phyloP scores from a whole-genome alignment of 37 sponge, comb jelly and placozoan species.

The Tethya wilhelma region DNA sequence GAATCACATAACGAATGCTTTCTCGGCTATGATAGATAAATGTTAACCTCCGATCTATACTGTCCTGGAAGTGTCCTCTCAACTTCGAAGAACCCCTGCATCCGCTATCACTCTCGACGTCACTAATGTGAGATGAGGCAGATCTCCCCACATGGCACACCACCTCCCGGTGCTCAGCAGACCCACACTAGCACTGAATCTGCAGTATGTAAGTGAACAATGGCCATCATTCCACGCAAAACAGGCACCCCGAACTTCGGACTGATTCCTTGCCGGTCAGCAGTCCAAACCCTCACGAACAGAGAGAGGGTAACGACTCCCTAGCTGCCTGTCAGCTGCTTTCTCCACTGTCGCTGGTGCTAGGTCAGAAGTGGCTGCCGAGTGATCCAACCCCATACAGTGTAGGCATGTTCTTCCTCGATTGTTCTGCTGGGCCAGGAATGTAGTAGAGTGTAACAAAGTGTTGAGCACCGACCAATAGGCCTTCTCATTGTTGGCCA shows the following conservation, averaged over 20 bases:
- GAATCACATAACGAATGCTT: too few relatives aligned
- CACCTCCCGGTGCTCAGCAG: background rate
- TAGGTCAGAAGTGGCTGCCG: background rate
- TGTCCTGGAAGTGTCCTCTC: too few relatives aligned
- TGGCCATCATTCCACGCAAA: conserved; percentile 21
- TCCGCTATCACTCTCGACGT: background rate
- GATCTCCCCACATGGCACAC: background rate
- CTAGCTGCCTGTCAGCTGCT: too few relatives aligned
- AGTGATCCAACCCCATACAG: conserved; percentile 19
- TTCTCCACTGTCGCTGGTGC: background rate
- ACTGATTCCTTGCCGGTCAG: background rate
- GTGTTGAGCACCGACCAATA: conserved; percentile 30
- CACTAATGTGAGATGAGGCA: background rate
- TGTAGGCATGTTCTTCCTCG: background rate
- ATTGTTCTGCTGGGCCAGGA: conserved; percentile 5
- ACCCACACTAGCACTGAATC: background rate
- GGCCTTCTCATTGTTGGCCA: background rate
- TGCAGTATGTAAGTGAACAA: background rate
- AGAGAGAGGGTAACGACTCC: too few relatives aligned
- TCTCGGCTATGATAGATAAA: too few relatives aligned
- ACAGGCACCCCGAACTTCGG: background rate
- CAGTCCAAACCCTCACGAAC: background rate
- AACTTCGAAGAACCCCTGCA: background rate
- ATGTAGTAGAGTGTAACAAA: background rate
- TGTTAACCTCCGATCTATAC: too few relatives aligned